Conservation (phyloP, 2,113 vertebrate genomes). For the Sinocyclocheilus rhinocerous region DNA sequence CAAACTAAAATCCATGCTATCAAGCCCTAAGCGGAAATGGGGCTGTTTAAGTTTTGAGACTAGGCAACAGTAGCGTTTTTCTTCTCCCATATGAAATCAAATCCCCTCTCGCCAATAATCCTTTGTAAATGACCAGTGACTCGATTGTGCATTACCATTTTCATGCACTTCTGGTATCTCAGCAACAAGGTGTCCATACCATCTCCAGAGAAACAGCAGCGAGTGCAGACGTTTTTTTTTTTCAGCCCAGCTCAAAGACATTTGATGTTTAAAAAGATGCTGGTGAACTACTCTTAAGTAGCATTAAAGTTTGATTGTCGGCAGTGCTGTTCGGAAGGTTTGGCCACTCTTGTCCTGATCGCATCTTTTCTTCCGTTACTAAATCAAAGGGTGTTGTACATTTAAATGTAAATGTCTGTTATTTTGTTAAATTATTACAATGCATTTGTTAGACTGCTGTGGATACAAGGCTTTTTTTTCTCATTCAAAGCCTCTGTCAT, state of each 20-base stretch:
- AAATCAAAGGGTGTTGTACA: not conserved
- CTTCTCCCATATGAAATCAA: constrained; percentile 51
- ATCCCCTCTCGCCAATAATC: constrained; percentile 36
- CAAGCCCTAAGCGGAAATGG: constrained; percentile 64
- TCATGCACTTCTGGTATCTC: constrained; percentile 19
- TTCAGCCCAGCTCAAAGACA: constrained; percentile 4
- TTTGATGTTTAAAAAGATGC: not conserved
- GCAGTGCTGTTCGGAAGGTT: not conserved
- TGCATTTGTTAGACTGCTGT: constrained; percentile 38
- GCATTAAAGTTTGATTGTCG: not conserved
- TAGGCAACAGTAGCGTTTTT: constrained; percentile 61
- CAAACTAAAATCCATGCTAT: constrained; percentile 68
- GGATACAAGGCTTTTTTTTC: constrained; percentile 27
- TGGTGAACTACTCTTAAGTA: not conserved
- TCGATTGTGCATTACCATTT: not conserved
- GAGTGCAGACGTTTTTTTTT: constrained; percentile 7
- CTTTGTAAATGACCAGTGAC: constrained; percentile 17
- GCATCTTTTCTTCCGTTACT: constrained; percentile 3
- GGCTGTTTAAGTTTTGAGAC: constrained; percentile 67
- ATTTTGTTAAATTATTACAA: constrained; percentile 48
- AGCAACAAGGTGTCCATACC: constrained; percentile 29
- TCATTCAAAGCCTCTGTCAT: constrained; percentile 36
- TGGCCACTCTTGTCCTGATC: constrained; percentile 17
- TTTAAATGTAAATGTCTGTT: constrained; percentile 18
- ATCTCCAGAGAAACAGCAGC: constrained; percentile 29